These are phyloP conservation scores for Cotesia congregata DNA, from an alignment of 2,888 invertebrate genomes.

Conservation along the genomic window DNA sequence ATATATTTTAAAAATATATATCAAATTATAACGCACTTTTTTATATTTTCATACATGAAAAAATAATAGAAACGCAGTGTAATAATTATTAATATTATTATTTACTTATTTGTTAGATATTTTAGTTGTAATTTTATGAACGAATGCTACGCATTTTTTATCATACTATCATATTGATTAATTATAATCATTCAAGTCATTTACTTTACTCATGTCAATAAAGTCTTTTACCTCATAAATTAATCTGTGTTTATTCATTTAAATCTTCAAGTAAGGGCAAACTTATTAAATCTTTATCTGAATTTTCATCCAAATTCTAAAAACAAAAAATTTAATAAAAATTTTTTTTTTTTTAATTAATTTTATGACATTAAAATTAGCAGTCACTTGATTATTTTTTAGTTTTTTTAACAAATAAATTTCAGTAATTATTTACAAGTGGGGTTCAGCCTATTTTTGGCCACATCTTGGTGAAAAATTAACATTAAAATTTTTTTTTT, in stretches of 20 bases:
- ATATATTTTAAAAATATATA: not conserved
- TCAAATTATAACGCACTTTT: slow-evolving; percentile 26
- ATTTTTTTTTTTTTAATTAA: no score
- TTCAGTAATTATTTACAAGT: no score
- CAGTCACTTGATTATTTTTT: no score
- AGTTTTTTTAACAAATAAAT: no score
- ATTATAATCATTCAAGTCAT: slow-evolving; percentile 41
- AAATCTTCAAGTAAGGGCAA: slow-evolving; percentile 11
- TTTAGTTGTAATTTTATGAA: slow-evolving; percentile 15
- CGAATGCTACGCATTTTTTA: slow-evolving; percentile 6
- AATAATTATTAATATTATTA: slow-evolving; percentile 8
- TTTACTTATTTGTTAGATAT: slow-evolving; percentile 25
- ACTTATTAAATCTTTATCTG: not conserved
- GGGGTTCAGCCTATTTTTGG: no score
- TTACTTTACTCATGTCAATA: slow-evolving; percentile 45
- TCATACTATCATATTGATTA: slow-evolving; percentile 23
- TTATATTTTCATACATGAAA: slow-evolving; percentile 49
- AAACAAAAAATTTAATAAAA: not conserved
- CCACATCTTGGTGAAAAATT: no score
- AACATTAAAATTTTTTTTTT: no score
- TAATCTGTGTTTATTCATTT: not conserved
- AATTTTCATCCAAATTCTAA: not conserved
- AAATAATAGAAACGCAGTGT: not conserved
- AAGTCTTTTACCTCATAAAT: slow-evolving; percentile 44
- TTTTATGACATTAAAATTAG: no score